Evolutionary conservation across 2,888 invertebrate genomes (phyloP).

Genomic region (Drosophila recens): DNA sequence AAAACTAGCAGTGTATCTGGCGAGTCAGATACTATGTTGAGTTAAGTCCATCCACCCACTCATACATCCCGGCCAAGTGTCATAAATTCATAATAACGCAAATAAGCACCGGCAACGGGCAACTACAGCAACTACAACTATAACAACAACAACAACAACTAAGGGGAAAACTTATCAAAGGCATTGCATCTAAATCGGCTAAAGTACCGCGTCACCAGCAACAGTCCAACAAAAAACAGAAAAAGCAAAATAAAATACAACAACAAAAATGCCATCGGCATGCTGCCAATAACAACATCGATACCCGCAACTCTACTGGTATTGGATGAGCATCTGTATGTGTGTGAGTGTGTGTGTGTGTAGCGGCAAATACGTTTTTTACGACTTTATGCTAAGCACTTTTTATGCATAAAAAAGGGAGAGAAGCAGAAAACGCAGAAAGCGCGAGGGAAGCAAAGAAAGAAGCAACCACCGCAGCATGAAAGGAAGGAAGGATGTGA

Average conservation of each 20-base stretch:
- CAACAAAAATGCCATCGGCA: constrained; percentile 61
- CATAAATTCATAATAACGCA: constrained; percentile 83
- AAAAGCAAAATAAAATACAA: background rate
- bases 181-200: constrained; percentile 77
- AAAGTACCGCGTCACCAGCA: constrained; percentile 49
- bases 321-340: constrained; percentile 44
- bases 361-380: constrained; percentile 81
- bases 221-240: constrained; percentile 30
- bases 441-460: constrained; percentile 8
- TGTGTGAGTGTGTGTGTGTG: constrained; percentile 45
- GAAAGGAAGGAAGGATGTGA: constrained; percentile 12
- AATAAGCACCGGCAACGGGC: constrained; percentile 75
- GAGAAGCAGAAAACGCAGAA: constrained; percentile 7
- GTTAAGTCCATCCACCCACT: constrained; percentile 16
- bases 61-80: constrained; percentile 69
- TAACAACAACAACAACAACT: constrained; percentile 16
- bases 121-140: constrained; percentile 16
- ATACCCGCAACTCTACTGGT: constrained; percentile 40
- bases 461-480: constrained; percentile 36
- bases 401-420: constrained; percentile 78
- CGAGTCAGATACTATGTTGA: background rate
- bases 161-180: constrained; percentile 65
- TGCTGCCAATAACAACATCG: constrained; percentile 70
- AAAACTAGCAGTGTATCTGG: constrained; percentile 6
- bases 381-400: constrained; percentile 83